Percentiles rank a stretch among this genome's conserved stretches.
Conservation (phyloP, 2,113 vertebrate genomes). For the Pterocles burchelli region DNA sequence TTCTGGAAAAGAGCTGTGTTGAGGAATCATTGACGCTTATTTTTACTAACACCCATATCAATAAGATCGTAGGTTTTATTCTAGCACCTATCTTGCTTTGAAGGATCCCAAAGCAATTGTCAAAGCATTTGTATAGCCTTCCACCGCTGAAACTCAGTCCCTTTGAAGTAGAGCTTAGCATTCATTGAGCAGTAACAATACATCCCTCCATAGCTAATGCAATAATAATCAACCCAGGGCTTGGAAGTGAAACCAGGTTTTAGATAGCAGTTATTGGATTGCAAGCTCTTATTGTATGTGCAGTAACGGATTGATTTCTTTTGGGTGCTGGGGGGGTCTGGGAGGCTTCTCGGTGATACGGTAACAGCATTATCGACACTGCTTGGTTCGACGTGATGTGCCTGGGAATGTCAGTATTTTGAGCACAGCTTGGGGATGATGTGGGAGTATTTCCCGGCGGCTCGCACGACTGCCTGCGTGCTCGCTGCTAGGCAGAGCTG, state of each 20-base stretch:
- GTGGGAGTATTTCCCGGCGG: not conserved
- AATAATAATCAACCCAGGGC: conserved; percentile 49
- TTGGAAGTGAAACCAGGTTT: not conserved
- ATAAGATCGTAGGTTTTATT: not conserved
- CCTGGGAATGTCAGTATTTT: not conserved
- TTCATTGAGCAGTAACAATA: not conserved
- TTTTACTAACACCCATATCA: not conserved
- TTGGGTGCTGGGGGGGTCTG: not conserved
- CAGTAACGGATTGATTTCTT: not conserved
- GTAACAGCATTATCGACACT: fast-evolving
- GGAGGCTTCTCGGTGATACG: not conserved
- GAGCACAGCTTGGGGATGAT: not conserved
- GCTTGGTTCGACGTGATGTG: not conserved
- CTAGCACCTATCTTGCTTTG: not conserved
- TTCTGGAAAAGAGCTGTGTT: not conserved
- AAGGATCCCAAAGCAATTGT: not conserved
- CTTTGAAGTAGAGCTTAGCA: not conserved
- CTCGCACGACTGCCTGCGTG: fast-evolving
- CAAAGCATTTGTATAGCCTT: not conserved
- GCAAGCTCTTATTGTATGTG: not conserved
- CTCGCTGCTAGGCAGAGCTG: not conserved
- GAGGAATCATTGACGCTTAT: not conserved
- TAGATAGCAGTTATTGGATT: conserved; percentile 36
- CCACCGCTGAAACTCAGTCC: not conserved
- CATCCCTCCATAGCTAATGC: conserved; percentile 2